Conservation (phyloP, 2,888 invertebrate genomes). For the Hecatera dysodea region DNA sequence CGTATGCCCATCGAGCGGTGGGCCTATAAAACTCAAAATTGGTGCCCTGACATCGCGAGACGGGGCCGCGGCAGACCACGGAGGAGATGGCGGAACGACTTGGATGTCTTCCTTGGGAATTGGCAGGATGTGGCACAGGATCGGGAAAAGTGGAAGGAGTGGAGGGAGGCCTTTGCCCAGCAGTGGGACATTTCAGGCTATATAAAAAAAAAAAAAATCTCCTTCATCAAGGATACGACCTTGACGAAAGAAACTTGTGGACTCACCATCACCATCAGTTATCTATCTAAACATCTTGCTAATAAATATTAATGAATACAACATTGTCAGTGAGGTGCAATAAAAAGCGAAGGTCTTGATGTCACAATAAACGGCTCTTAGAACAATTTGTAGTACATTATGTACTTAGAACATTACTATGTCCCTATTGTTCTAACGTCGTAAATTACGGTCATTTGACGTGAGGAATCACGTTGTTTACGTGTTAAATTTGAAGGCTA, state of each 20-base stretch:
- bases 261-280: not conserved
- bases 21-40: too few species aligned
- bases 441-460: conserved; percentile 10
- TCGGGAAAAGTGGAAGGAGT: too few species aligned
- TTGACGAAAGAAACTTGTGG: not conserved
- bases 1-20: too few species aligned
- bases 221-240: not conserved
- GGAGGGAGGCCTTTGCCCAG: too few species aligned
- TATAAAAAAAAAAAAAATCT: too few species aligned
- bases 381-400: conserved; percentile 1
- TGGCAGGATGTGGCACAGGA: too few species aligned
- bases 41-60: too few species aligned
- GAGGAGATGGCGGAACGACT: too few species aligned
- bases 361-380: not conserved
- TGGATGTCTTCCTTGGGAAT: too few species aligned
- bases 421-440: not conserved
- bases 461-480: not conserved
- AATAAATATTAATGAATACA: conserved; percentile 20
- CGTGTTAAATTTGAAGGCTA: not conserved
- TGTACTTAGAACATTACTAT: not conserved
- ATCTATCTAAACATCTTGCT: not conserved
- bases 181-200: too few species aligned
- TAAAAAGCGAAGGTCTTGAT: conserved; percentile 14
- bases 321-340: not conserved
- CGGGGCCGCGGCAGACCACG: too few species aligned